phyloP scores from a whole-genome alignment of 1,140 invertebrate genomes.

The Belonocnema kinseyi region DNA sequence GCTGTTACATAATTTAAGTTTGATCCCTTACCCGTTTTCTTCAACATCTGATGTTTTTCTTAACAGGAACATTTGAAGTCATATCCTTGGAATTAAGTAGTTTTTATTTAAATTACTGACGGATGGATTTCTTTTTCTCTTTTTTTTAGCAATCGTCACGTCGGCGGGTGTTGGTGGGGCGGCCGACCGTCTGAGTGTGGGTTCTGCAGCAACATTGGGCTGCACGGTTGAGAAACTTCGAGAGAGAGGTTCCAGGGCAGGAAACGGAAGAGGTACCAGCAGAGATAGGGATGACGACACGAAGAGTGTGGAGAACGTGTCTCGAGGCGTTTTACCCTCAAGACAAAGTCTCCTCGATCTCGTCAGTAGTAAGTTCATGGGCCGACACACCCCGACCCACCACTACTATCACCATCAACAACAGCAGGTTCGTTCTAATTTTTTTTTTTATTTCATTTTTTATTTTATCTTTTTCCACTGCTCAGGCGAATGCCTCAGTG shows the following conservation, averaged over 20 bases:
- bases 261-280: slow-evolving; percentile 63
- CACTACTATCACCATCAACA: slow-evolving; percentile 72
- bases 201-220: slow-evolving; percentile 62
- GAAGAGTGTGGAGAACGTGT: slow-evolving; percentile 71
- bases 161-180: slow-evolving; percentile 70
- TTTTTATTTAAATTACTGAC: background rate
- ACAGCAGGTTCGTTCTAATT: slow-evolving; percentile 66
- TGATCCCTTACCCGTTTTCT: no score
- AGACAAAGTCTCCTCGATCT: slow-evolving; percentile 73
- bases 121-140: background rate
- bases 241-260: slow-evolving; percentile 68
- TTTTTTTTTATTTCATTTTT: slow-evolving; percentile 19
- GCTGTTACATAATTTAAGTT: no score
- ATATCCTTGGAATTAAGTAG: no score
- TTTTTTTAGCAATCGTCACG: slow-evolving; percentile 77
- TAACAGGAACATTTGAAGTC: no score
- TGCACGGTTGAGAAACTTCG: slow-evolving; percentile 69
- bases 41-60: no score
- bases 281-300: slow-evolving; percentile 67
- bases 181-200: slow-evolving; percentile 73
- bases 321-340: slow-evolving; percentile 63
- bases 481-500: background rate
- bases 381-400: slow-evolving; percentile 69
- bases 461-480: background rate
- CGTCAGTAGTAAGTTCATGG: slow-evolving; percentile 72